phyloP scores from a whole-genome alignment of 2,113 vertebrate genomes.

The Oryzias woworae region DNA sequence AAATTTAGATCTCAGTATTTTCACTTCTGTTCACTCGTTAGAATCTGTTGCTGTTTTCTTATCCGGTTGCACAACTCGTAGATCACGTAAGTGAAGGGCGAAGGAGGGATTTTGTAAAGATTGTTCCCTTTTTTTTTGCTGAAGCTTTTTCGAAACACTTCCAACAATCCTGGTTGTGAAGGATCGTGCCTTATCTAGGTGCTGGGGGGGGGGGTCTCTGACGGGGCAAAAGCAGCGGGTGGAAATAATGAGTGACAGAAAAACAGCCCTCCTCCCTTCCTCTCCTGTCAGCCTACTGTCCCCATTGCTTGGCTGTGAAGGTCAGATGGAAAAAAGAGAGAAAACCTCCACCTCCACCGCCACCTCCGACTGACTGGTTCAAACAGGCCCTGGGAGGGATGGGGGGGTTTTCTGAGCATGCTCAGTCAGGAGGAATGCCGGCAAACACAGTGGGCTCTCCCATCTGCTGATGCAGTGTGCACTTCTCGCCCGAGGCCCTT shows the following conservation, averaged over 20 bases:
- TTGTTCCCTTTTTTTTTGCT: conserved; percentile 16
- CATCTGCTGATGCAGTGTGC: conserved; percentile 82
- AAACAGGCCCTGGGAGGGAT: conserved; percentile 60
- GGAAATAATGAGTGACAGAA: conserved; percentile 70
- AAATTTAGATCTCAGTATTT: neutral
- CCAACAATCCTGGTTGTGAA: neutral
- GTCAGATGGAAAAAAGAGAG: conserved; percentile 64
- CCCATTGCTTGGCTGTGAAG: conserved; percentile 65
- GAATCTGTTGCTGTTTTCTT: conserved; percentile 17
- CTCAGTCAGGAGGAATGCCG: conserved; percentile 78
- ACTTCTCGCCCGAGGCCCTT: conserved; percentile 72
- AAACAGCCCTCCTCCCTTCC: conserved; percentile 40
- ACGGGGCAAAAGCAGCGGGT: conserved; percentile 51
- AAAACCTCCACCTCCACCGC: conserved; percentile 22
- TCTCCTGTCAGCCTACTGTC: conserved; percentile 45
- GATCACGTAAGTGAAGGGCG: conserved; percentile 23
- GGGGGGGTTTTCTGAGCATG: conserved; percentile 74
- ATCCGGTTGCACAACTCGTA: conserved; percentile 20
- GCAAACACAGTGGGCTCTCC: conserved; percentile 81
- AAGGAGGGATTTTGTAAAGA: neutral
- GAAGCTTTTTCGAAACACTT: neutral
- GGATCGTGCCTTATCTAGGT: conserved; percentile 22
- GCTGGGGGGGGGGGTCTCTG: conserved; percentile 12
- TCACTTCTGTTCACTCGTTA: conserved; percentile 3
- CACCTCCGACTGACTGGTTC: conserved; percentile 67